Conservation (phyloP, 2,797 vertebrate genomes). For the Erpetoichthys calabaricus region DNA sequence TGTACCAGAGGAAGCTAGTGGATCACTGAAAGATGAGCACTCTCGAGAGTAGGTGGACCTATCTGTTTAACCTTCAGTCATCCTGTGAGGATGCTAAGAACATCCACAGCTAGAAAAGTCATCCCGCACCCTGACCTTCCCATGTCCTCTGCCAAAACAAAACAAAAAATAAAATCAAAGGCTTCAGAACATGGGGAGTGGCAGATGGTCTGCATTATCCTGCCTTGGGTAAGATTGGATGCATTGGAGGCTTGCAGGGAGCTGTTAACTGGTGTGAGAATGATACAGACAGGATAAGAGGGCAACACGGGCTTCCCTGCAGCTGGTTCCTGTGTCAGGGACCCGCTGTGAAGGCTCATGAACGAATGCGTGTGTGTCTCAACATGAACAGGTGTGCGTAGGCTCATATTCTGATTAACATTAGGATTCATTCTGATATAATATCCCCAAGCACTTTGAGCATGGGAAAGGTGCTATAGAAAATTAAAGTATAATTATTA, state of each 20-base stretch:
- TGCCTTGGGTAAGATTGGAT: slow-evolving; percentile 48
- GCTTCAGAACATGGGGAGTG: background rate
- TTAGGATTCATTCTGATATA: too few relatives aligned
- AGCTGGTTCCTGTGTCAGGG: slow-evolving; percentile 41
- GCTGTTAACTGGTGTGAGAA: slow-evolving; percentile 49
- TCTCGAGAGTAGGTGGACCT: background rate
- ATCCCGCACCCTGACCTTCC: background rate
- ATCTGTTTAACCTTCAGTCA: background rate
- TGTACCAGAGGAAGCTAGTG: background rate
- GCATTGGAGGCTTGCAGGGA: slow-evolving; percentile 42
- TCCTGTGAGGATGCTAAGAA: slow-evolving; percentile 9
- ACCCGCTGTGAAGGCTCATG: too few relatives aligned
- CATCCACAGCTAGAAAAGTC: background rate
- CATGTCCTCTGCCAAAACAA: background rate
- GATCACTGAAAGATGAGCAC: background rate
- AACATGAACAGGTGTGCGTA: too few relatives aligned
- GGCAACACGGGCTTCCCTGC: slow-evolving; percentile 63
- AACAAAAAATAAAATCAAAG: background rate
- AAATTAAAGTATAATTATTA: too few relatives aligned
- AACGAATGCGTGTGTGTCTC: too few relatives aligned
- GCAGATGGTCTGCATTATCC: slow-evolving; percentile 21
- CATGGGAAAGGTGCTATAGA: too few relatives aligned
- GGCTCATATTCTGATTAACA: too few relatives aligned
- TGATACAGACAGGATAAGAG: slow-evolving; percentile 71
- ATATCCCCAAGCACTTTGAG: too few relatives aligned